Evolutionary conservation across 2,113 vertebrate species (phyloP), one percentile per base, ranked within the genome.

Genomic region (Electrona antarctica): DNA sequence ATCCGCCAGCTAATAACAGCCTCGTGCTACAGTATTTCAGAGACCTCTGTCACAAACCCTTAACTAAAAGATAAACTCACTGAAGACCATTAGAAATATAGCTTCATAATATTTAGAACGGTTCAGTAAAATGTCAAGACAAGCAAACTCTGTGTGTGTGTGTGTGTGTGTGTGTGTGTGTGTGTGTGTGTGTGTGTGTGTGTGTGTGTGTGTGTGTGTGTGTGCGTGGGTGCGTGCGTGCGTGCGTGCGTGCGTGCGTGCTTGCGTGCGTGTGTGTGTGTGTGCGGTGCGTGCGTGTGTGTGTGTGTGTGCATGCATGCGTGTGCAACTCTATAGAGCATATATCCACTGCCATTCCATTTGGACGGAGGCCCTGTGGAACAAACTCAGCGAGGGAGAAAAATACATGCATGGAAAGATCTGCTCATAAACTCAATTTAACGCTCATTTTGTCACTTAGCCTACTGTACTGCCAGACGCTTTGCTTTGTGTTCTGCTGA

Each of bases 371-470:
- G 46, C 69, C 60, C 57, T 66, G 60, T 83, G 83, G 78, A 84
- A 81, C 69, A 78, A 88, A 80, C 71, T 64, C 71, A 21, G 49
- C 46, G 45, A 45, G 69, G 77, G 58, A 79, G 73, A 78, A 71
- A 83, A 78, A 71, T 15, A 69, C 78, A 77, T 82, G 81, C 55
- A 79, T 87, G 90, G 90, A 91, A 91, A 90, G 70, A 87, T 88
- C 73, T 49, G 46, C 81, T 86, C 88, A 88, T 76, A 70, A 77
- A 75, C 41, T 78, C 60, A 69, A 75, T 80, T 76, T 83, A 70
- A 79, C 73, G 28, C 72, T 67, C 61, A 48, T 83, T 80, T 85
- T 88, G 81, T 88, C 79, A 84, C 78, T 84, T 74, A 41, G 33
- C 33, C 33, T 41, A 69, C 75, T 56, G 60, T 41, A 41, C n/a